A percentile compares a stretch with the other conserved stretches of the same genome.
Evolutionary conservation across 2,113 vertebrate species (phyloP).

Genomic region (Acanthochromis polyacanthus): DNA sequence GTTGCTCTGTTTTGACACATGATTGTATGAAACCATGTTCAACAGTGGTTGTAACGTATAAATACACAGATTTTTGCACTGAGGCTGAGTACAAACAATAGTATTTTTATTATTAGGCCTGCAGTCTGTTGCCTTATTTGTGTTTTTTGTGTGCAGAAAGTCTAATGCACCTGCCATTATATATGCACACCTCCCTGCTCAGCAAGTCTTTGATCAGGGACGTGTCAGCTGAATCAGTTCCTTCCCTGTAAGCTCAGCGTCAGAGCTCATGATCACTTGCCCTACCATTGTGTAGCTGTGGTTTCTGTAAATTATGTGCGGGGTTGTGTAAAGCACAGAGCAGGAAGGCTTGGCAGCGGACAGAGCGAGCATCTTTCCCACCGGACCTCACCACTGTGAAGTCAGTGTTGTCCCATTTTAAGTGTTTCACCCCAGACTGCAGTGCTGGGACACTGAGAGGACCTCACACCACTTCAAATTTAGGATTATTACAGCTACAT

Average conservation of each 20-base stretch:
- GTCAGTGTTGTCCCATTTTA: constrained; percentile 25
- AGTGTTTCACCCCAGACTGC: constrained; percentile 33
- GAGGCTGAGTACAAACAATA: not conserved
- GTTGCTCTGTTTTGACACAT: constrained; percentile 4
- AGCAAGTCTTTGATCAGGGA: constrained; percentile 49
- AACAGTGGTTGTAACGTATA: too few species aligned
- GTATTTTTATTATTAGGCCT: too few species aligned
- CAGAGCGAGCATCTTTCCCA: constrained; percentile 14
- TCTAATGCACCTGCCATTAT: not conserved
- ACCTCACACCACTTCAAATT: constrained; percentile 7
- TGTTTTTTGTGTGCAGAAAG: too few species aligned
- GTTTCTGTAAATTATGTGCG: constrained; percentile 35
- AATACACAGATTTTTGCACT: not conserved
- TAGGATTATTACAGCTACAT: constrained; percentile 8
- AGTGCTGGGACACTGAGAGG: constrained; percentile 18
- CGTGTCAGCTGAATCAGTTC: constrained; percentile 38
- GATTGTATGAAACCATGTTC: not conserved
- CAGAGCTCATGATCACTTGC: constrained; percentile 38
- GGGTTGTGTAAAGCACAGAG: constrained; percentile 43
- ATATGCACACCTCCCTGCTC: constrained; percentile 27
- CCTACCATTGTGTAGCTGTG: constrained; percentile 3
- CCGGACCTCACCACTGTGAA: constrained; percentile 15
- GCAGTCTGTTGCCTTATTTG: too few species aligned
- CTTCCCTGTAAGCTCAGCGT: constrained; percentile 27
- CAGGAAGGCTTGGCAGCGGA: constrained; percentile 2